Evolutionary conservation across 2,113 vertebrate genomes (phyloP).

Genomic region (Butastur rufipennis): DNA sequence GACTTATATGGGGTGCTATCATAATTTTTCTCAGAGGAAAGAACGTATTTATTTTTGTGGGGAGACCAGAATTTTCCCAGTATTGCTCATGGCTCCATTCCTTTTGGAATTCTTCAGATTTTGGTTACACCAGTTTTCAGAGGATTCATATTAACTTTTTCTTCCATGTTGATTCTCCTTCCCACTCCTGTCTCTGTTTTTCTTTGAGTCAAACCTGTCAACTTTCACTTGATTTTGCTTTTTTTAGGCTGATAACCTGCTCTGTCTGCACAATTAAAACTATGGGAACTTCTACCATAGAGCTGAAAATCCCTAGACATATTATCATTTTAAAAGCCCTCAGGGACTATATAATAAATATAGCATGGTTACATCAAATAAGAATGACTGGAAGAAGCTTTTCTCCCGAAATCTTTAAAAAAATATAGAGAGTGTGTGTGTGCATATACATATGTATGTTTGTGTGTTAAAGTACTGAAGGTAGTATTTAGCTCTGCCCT

Average conservation of each 20-base stretch:
- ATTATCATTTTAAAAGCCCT: neutral
- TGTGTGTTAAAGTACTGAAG: neutral
- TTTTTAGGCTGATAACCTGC: neutral
- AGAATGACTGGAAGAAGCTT: neutral
- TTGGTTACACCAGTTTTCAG: neutral
- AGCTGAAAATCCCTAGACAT: neutral
- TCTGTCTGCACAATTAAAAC: neutral
- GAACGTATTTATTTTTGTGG: neutral
- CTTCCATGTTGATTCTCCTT: neutral
- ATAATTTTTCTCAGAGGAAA: neutral
- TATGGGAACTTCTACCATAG: neutral
- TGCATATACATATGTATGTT: too few species aligned
- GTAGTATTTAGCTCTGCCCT: neutral
- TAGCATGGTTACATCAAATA: neutral
- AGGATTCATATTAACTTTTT: neutral
- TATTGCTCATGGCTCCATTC: neutral
- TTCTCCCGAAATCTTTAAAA: neutral
- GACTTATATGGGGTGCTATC: neutral
- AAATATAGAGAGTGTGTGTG: too few species aligned
- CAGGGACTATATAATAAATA: neutral
- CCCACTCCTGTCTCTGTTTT: neutral
- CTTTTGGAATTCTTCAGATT: neutral
- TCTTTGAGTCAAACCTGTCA: neutral
- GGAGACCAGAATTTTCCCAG: neutral
- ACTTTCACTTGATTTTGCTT: neutral